These are phyloP conservation scores for Pseudochaenichthys georgianus DNA, from an alignment of 2,797 vertebrate genomes.

Conservation along the genomic window DNA sequence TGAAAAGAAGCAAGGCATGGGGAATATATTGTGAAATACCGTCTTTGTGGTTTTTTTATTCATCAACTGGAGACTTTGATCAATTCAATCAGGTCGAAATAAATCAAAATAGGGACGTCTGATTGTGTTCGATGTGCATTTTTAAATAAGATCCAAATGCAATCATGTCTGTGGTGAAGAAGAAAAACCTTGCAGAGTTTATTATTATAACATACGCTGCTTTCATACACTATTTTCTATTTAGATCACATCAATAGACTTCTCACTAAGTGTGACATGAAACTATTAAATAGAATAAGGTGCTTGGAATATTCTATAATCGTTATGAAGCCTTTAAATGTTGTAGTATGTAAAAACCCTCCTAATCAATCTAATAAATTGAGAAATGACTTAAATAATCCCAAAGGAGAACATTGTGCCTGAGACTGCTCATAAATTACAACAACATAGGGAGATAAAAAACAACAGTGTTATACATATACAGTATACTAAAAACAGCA, in stretches of 20 bases:
- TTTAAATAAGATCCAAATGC: background rate
- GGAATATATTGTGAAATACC: background rate
- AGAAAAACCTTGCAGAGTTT: background rate
- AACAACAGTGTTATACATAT: too few species aligned
- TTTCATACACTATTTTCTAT: background rate
- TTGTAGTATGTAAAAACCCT: background rate
- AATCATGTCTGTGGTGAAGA: background rate
- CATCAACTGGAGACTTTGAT: background rate
- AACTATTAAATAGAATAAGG: background rate
- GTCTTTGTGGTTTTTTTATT: background rate
- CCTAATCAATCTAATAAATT: too few species aligned
- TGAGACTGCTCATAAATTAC: too few species aligned
- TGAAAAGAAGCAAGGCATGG: background rate
- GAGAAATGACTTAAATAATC: too few species aligned
- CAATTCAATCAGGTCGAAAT: background rate
- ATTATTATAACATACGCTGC: conserved; percentile 4
- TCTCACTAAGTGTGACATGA: background rate
- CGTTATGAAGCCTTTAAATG: conserved; percentile 4
- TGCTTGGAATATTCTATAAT: background rate
- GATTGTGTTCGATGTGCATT: background rate
- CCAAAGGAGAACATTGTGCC: too few species aligned
- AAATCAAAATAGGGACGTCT: background rate
- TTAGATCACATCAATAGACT: background rate
- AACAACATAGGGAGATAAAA: too few species aligned
- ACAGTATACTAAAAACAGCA: too few species aligned